These are phyloP conservation scores for Ibycter americanus DNA, from an alignment of 2,797 vertebrate genomes.

Conservation along the genomic window DNA sequence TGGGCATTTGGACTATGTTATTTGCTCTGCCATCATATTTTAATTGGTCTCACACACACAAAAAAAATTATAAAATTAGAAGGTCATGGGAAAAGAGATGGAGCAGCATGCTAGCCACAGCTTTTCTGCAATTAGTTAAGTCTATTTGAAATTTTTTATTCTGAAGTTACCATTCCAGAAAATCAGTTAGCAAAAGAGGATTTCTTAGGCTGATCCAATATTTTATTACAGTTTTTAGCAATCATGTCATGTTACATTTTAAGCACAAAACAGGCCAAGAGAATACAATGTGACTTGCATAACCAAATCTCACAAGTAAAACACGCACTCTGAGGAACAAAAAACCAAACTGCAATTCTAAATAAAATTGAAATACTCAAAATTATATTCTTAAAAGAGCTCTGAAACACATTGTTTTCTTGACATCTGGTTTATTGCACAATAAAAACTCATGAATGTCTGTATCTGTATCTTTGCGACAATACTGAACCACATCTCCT, in stretches of 20 bases:
- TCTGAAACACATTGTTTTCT: conserved; percentile 59
- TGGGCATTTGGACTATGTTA: conserved; percentile 8
- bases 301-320: conserved; percentile 51
- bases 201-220: neutral
- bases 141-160: neutral
- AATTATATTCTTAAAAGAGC: conserved; percentile 39
- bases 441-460: conserved; percentile 42
- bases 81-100: conserved; percentile 39
- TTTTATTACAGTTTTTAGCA: conserved; percentile 43
- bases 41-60: conserved; percentile 12
- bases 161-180: conserved; percentile 21
- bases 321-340: conserved; percentile 34
- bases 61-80: neutral
- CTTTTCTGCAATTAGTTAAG: conserved; percentile 35
- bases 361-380: conserved; percentile 48
- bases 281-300: conserved; percentile 58
- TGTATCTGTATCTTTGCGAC: conserved; percentile 17
- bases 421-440: conserved; percentile 63
- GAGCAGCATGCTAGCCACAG: conserved; percentile 22
- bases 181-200: neutral
- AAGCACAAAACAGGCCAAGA: conserved; percentile 19
- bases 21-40: neutral
- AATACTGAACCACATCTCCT: conserved; percentile 22
- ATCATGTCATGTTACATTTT: conserved; percentile 28
- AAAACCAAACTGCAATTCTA: conserved; percentile 7